Conservation (phyloP, 2,113 vertebrate species). For the Aspiorhynchus laticeps region DNA sequence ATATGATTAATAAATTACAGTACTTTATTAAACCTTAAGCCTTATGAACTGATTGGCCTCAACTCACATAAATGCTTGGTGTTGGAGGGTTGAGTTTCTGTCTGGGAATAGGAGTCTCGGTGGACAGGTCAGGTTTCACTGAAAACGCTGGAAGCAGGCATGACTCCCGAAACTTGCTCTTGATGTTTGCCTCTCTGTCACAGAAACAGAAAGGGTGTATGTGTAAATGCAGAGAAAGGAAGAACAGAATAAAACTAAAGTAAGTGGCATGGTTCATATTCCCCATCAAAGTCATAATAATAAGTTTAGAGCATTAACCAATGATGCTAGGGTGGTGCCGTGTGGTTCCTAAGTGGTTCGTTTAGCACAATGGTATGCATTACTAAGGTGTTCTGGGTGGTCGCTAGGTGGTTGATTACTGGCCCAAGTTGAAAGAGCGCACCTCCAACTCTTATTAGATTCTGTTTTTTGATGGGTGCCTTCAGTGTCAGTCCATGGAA, state of each 20-base stretch:
- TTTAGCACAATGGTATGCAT: neutral
- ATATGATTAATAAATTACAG: neutral
- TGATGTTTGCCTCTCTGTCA: slow-evolving; percentile 77
- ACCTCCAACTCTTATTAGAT: neutral
- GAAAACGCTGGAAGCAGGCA: slow-evolving; percentile 82
- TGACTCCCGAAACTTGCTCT: slow-evolving; percentile 85
- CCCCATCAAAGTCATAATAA: neutral
- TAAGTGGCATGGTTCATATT: neutral
- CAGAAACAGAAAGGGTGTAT: neutral
- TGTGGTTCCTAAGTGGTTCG: neutral
- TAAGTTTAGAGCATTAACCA: neutral
- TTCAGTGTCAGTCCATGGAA: neutral
- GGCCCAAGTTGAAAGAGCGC: neutral
- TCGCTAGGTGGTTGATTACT: neutral
- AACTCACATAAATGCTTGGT: slow-evolving; percentile 89
- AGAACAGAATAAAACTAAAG: neutral
- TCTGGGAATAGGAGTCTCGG: slow-evolving; percentile 74
- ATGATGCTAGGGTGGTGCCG: neutral
- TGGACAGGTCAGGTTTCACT: slow-evolving; percentile 81
- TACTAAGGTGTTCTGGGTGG: neutral
- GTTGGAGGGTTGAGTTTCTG: slow-evolving; percentile 90
- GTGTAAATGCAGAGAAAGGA: neutral
- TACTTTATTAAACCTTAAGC: neutral
- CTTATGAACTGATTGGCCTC: neutral
- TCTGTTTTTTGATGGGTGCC: neutral